A percentile compares a stretch with the other conserved stretches of the same genome.
Conservation (phyloP, 1,140 invertebrate species). For the Arion vulgaris region DNA sequence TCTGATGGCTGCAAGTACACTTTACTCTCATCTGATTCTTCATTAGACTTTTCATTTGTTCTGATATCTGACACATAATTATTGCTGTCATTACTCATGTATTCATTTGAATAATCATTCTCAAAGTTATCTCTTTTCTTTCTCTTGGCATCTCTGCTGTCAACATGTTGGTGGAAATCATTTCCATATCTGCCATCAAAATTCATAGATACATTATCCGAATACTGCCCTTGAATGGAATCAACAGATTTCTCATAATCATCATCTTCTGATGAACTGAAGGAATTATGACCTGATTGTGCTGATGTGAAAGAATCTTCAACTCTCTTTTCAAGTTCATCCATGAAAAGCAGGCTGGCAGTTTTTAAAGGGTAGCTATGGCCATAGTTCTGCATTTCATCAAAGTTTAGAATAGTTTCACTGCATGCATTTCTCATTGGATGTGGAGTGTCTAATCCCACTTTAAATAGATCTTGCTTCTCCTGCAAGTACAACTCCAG, state of each 20-base stretch:
- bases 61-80: neutral
- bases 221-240: neutral
- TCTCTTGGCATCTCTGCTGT: neutral
- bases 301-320: neutral
- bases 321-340: slow-evolving; percentile 5
- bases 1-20: neutral
- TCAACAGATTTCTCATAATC: neutral
- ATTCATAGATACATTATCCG: neutral
- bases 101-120: neutral
- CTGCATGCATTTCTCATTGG: slow-evolving; percentile 58
- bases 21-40: neutral
- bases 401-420: slow-evolving; percentile 49
- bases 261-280: slow-evolving; percentile 10
- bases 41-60: neutral
- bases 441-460: slow-evolving; percentile 46
- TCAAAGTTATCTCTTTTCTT: neutral
- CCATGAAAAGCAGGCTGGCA: slow-evolving; percentile 42
- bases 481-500: slow-evolving; percentile 64
- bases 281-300: neutral
- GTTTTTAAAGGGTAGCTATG: slow-evolving; percentile 39
- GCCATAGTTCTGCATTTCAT: neutral
- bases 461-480: slow-evolving; percentile 58
- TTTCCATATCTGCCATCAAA: neutral
- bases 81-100: neutral
- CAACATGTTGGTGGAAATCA: neutral